These are phyloP conservation scores for Pristionchus maxplancki DNA, from an alignment of 2,888 invertebrate genomes.

Conservation along the genomic window DNA sequence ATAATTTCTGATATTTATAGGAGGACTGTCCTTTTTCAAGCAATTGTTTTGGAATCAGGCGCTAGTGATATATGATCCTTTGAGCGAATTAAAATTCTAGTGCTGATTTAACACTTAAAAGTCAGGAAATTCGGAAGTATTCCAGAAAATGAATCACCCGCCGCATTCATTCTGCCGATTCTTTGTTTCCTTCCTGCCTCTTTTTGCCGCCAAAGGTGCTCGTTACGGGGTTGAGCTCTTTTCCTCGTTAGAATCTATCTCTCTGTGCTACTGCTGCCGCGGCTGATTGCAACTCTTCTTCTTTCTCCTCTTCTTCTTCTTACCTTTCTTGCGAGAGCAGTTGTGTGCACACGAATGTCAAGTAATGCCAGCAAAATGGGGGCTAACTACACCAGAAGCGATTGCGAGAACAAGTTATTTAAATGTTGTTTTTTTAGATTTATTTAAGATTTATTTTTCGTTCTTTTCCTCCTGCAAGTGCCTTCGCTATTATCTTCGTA, in stretches of 20 bases:
- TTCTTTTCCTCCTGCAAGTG: not conserved
- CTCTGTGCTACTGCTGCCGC: not conserved
- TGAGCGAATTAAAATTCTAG: too few relatives aligned
- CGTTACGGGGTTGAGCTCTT: not conserved
- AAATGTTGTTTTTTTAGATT: not conserved
- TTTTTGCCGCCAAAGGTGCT: not conserved
- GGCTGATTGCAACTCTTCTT: not conserved
- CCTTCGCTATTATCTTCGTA: not conserved
- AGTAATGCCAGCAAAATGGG: not conserved
- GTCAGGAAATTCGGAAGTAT: not conserved
- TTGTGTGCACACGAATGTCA: not conserved
- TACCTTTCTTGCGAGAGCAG: not conserved
- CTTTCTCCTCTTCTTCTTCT: not conserved
- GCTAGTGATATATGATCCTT: too few relatives aligned
- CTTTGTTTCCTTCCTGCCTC: not conserved
- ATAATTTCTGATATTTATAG: too few relatives aligned
- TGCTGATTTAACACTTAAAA: too few relatives aligned
- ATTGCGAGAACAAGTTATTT: not conserved
- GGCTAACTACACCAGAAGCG: not conserved
- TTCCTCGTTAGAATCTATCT: not conserved
- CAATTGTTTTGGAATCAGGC: too few relatives aligned
- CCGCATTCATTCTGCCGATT: not conserved
- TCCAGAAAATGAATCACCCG: not conserved
- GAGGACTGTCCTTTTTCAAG: too few relatives aligned
- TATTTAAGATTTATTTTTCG: not conserved